Percentiles rank a stretch among this genome's conserved stretches.
Evolutionary conservation across 2,797 vertebrate genomes (phyloP).

Genomic region (Crypturellus tataupa): DNA sequence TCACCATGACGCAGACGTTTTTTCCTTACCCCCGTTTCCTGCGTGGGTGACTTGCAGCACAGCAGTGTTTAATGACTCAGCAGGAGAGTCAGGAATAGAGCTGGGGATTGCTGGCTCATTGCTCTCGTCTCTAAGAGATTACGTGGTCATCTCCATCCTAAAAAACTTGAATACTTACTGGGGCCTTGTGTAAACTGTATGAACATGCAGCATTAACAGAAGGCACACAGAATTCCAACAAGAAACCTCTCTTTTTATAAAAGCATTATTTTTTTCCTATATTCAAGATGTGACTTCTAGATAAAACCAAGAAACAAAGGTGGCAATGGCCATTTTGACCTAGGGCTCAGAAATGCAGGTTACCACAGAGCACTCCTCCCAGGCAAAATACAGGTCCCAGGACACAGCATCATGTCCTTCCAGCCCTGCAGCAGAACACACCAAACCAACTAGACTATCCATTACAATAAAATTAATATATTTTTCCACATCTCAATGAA

Average conservation of each 20-base stretch:
- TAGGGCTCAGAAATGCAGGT: not conserved
- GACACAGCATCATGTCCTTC: not conserved
- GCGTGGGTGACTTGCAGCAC: not conserved
- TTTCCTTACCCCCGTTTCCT: not conserved
- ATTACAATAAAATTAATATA: not conserved
- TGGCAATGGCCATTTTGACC: not conserved
- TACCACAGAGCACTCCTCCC: not conserved
- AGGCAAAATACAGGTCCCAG: not conserved
- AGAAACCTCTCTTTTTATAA: not conserved
- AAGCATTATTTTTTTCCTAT: not conserved
- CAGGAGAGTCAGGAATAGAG: not conserved
- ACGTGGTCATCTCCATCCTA: not conserved
- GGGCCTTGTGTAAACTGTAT: not conserved
- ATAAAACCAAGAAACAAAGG: not conserved
- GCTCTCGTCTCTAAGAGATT: not conserved
- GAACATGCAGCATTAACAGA: not conserved
- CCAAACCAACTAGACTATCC: not conserved
- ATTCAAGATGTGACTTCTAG: not conserved
- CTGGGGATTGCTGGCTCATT: slow-evolving; percentile 8
- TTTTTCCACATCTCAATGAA: slow-evolving; percentile 2
- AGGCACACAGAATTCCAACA: not conserved
- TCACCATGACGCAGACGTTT: not conserved
- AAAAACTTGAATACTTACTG: not conserved
- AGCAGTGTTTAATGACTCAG: slow-evolving; percentile 47
- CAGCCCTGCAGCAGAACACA: not conserved